phyloP scores from a whole-genome alignment of 2,113 vertebrate species.

The Phodopus roborovskii region DNA sequence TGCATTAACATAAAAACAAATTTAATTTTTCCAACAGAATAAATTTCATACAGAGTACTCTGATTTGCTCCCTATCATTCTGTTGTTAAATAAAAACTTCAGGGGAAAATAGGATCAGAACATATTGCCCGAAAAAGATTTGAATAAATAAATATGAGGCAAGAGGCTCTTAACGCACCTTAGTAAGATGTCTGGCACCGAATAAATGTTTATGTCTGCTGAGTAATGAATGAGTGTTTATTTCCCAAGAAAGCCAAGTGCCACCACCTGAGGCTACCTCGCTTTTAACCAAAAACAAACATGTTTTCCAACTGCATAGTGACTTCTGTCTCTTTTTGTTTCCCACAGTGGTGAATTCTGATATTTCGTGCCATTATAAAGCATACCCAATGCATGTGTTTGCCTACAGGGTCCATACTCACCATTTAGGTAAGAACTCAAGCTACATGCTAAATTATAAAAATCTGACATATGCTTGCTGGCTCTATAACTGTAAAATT shows the following conservation, averaged over 20 bases:
- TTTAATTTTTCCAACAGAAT: constrained; percentile 16
- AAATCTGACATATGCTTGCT: not conserved
- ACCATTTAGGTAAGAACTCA: constrained; percentile 92
- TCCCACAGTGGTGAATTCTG: constrained; percentile 92
- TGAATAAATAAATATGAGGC: not conserved
- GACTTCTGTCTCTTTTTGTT: constrained; percentile 65
- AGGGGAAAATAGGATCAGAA: not conserved
- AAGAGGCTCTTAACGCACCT: not conserved
- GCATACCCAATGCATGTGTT: constrained; percentile 96
- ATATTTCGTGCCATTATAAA: constrained; percentile 94
- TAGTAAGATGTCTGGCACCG: not conserved
- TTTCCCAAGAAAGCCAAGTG: not conserved
- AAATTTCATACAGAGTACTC: not conserved
- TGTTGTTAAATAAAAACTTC: not conserved
- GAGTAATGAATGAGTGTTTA: not conserved
- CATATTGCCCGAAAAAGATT: not conserved
- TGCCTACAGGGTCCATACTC: constrained; percentile 98
- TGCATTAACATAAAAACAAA: constrained; percentile 36
- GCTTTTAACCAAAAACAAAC: not conserved
- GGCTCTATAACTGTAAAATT: not conserved
- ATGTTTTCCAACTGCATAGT: constrained; percentile 48
- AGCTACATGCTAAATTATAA: not conserved
- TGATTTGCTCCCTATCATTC: not conserved
- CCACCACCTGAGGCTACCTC: not conserved
- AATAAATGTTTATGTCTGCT: not conserved